phyloP scores from a whole-genome alignment of 2,797 vertebrate genomes.

The Saxicola maurus region DNA sequence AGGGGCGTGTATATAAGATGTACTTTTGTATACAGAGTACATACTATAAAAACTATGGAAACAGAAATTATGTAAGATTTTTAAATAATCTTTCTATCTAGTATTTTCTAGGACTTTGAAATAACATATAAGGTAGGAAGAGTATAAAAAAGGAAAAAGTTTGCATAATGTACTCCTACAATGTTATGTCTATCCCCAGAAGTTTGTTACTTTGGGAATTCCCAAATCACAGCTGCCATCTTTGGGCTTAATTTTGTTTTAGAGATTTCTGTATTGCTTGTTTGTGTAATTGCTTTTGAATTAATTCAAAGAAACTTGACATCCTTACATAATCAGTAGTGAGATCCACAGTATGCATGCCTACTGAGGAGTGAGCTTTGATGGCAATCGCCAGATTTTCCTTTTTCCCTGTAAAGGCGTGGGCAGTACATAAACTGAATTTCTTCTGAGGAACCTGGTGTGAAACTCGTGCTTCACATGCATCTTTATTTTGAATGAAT shows the following conservation, averaged over 20 bases:
- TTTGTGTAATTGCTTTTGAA: neutral
- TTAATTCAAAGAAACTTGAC: neutral
- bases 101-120: neutral
- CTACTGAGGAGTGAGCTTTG: neutral
- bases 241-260: neutral
- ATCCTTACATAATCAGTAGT: neutral
- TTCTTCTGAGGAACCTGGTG: neutral
- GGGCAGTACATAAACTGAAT: neutral
- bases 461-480: neutral
- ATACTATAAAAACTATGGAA: neutral
- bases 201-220: neutral
- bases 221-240: neutral
- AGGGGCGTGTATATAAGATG: neutral
- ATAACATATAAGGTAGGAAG: neutral
- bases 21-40: neutral
- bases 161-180: neutral
- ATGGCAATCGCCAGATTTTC: rapidly evolving
- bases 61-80: neutral
- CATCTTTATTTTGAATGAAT: neutral
- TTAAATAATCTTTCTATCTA: neutral
- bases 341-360: neutral
- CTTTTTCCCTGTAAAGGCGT: neutral
- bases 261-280: neutral
- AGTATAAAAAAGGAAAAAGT: neutral
- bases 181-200: neutral